Percentiles rank a stretch among this genome's conserved stretches.
Conservation (phyloP, 30 jellyfish, hydroid and myxozoan genomes). For the Aurelia coerulea region DNA sequence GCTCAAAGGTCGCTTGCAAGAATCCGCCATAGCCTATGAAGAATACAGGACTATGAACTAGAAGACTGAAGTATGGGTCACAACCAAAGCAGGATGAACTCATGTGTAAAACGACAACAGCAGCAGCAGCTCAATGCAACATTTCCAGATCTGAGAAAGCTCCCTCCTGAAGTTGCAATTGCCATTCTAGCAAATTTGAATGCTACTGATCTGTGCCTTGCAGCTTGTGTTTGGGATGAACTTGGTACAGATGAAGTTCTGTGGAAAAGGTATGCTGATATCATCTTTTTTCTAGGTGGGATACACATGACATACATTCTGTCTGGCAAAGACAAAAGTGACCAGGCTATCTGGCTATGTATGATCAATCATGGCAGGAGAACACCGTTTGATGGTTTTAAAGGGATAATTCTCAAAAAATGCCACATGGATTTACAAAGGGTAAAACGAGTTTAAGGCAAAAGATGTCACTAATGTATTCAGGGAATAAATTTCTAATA, state of each 20-base stretch:
- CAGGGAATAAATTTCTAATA: too few species aligned
- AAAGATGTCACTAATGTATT: too few species aligned
- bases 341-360: too few species aligned
- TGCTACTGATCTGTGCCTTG: constrained; percentile 97
- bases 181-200: constrained; percentile 81
- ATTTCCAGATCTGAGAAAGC: constrained; percentile 79
- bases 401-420: too few species aligned
- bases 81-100: constrained; percentile 34
- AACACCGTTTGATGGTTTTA: too few species aligned
- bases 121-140: constrained; percentile 20
- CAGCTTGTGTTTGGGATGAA: constrained; percentile 98
- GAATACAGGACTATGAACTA: neutral
- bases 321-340: too few species aligned
- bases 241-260: constrained; percentile 84
- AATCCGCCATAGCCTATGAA: neutral
- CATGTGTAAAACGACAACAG: constrained; percentile 20
- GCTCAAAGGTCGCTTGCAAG: too few species aligned
- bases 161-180: constrained; percentile 97
- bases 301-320: too few species aligned
- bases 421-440: neutral
- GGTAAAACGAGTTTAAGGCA: neutral
- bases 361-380: too few species aligned
- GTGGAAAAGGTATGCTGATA: constrained; percentile 78
- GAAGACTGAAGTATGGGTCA: constrained; percentile 55
- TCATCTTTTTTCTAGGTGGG: neutral